Percentiles rank a stretch among this genome's conserved stretches.
Evolutionary conservation across 2,113 vertebrate species (phyloP).

Genomic region (Callocephalon fimbriatum): DNA sequence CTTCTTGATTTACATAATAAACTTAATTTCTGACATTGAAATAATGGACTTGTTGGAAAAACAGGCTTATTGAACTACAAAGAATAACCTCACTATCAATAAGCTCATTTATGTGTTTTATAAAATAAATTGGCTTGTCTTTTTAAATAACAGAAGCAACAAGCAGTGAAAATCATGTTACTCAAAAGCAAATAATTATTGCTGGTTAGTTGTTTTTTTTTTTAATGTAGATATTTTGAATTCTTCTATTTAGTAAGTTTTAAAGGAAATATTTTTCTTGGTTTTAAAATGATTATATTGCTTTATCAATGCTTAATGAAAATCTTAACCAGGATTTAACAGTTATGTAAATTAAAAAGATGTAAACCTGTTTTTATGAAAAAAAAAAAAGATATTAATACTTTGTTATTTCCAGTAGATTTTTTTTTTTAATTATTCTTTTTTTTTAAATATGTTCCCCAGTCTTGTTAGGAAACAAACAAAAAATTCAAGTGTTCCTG

Average conservation of each 20-base stretch:
- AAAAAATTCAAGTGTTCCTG: background rate
- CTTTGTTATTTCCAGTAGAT: background rate
- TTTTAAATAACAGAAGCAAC: background rate
- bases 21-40: background rate
- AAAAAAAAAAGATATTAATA: background rate
- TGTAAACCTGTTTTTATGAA: background rate
- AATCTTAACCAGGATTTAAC: background rate
- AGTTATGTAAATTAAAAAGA: background rate
- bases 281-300: background rate
- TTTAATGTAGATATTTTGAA: background rate
- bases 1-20: background rate
- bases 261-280: background rate
- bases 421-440: background rate
- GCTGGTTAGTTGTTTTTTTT: background rate
- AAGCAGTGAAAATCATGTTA: background rate
- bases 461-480: background rate
- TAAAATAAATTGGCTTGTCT: background rate
- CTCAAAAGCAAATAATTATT: background rate
- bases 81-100: background rate
- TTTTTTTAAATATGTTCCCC: rapidly evolving
- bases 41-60: background rate
- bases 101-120: background rate
- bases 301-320: background rate
- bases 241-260: background rate
- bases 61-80: background rate